These are phyloP conservation scores for Odontocerum albicorne DNA, from an alignment of 2,888 invertebrate species.

Conservation along the genomic window DNA sequence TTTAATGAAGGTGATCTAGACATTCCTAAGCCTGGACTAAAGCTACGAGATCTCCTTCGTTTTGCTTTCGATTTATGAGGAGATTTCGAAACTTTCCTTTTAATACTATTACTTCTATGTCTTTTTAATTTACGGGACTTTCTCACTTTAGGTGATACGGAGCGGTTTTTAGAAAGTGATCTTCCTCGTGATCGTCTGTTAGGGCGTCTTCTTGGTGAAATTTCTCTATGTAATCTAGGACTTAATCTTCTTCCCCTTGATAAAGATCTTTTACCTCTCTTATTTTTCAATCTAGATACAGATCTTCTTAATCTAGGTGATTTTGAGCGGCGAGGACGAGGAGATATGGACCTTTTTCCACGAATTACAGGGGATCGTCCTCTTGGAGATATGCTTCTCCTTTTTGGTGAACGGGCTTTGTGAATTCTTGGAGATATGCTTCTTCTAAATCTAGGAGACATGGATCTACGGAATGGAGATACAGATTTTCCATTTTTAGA, in stretches of 20 bases:
- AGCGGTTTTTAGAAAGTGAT: conserved; percentile 39
- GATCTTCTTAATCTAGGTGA: conserved; percentile 30
- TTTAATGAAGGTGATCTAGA: conserved; percentile 40
- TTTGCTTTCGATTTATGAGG: conserved; percentile 43
- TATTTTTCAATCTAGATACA: conserved; percentile 25
- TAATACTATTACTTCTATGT: conserved; percentile 41
- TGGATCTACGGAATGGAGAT: conserved; percentile 35
- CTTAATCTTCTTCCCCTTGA: conserved; percentile 37
- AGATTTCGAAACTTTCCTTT: conserved; percentile 44
- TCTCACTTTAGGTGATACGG: conserved; percentile 38
- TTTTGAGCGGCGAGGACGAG: conserved; percentile 26
- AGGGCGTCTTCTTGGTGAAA: conserved; percentile 42
- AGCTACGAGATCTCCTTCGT: conserved; percentile 39
- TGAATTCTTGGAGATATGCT: conserved; percentile 39
- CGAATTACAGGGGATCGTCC: conserved; percentile 39
- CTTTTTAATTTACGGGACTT: conserved; percentile 42
- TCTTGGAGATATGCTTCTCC: conserved; percentile 39
- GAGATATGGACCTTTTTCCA: conserved; percentile 27
- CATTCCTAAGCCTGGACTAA: conserved; percentile 44
- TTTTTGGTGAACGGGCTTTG: conserved; percentile 37
- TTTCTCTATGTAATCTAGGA: conserved; percentile 20
- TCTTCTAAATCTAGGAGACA: conserved; percentile 42
- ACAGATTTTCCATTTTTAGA: conserved; percentile 37
- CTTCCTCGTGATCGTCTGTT: conserved; percentile 37
- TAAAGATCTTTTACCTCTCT: conserved; percentile 36